Conservation (phyloP, 2,113 vertebrate genomes). For the Ciconia stormi region DNA sequence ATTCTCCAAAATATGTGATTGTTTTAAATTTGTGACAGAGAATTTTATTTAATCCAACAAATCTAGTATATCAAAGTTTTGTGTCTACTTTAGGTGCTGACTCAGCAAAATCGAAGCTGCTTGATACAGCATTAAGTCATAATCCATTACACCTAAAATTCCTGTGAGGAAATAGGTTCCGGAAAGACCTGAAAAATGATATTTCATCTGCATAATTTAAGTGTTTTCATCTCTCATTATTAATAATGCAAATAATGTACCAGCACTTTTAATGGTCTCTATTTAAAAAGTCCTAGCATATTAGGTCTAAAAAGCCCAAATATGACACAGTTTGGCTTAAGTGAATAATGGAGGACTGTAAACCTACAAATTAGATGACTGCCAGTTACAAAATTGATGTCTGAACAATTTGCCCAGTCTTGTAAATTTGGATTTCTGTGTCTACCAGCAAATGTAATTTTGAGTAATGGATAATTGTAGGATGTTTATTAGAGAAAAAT, state of each 20-base stretch:
- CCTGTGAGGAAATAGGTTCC: slow-evolving; percentile 4
- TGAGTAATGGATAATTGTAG: slow-evolving; percentile 41
- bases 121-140: neutral
- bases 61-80: neutral
- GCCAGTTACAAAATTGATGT: neutral
- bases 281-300: neutral
- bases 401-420: slow-evolving; percentile 20
- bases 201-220: slow-evolving; percentile 41
- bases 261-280: neutral
- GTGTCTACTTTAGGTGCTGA: neutral
- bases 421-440: slow-evolving; percentile 24
- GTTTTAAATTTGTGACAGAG: neutral
- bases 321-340: neutral
- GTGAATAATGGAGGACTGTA: neutral
- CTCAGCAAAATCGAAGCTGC: neutral
- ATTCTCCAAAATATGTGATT: neutral
- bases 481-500: slow-evolving; percentile 26
- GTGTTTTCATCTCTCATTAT: slow-evolving; percentile 35
- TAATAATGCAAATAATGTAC: slow-evolving; percentile 56
- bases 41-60: neutral
- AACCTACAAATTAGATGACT: neutral
- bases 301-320: slow-evolving; percentile 30
- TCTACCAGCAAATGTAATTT: slow-evolving; percentile 35
- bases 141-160: slow-evolving; percentile 20
- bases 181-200: neutral